phyloP scores from a whole-genome alignment of 2,888 invertebrate species.

The Zygaena filipendulae region DNA sequence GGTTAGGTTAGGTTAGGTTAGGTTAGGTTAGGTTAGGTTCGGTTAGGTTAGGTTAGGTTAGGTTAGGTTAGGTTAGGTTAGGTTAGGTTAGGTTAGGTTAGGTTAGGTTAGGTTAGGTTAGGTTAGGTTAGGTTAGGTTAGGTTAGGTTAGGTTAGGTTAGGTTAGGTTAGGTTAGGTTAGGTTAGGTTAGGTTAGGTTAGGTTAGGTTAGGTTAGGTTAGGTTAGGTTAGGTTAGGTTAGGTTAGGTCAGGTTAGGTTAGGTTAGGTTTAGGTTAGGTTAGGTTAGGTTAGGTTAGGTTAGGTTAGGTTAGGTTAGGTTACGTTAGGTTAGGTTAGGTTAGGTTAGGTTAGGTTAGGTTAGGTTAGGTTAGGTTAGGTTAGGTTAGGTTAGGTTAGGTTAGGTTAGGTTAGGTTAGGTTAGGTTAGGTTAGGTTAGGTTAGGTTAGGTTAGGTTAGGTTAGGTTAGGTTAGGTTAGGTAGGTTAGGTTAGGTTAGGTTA shows the following conservation, averaged over 20 bases:
- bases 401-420: conserved; percentile 16
- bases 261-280: conserved; percentile 18
- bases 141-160: conserved; percentile 15
- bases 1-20: conserved; percentile 7
- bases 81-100: conserved; percentile 16
- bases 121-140: conserved; percentile 13
- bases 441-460: conserved; percentile 17
- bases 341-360: conserved; percentile 18
- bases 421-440: conserved; percentile 17
- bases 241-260: conserved; percentile 17
- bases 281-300: conserved; percentile 20
- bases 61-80: conserved; percentile 14
- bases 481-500: conserved; percentile 18
- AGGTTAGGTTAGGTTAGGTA: conserved; percentile 20
- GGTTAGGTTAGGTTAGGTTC: conserved; percentile 3
- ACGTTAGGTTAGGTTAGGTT: conserved; percentile 17
- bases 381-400: conserved; percentile 16
- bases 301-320: conserved; percentile 19
- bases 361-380: conserved; percentile 16
- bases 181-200: conserved; percentile 14
- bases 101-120: conserved; percentile 15
- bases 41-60: conserved; percentile 11
- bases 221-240: conserved; percentile 18
- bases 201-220: conserved; percentile 14
- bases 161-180: conserved; percentile 16